These are phyloP conservation scores for Lingula anatina DNA, from an alignment of 2,888 invertebrate genomes.

Conservation along the genomic window DNA sequence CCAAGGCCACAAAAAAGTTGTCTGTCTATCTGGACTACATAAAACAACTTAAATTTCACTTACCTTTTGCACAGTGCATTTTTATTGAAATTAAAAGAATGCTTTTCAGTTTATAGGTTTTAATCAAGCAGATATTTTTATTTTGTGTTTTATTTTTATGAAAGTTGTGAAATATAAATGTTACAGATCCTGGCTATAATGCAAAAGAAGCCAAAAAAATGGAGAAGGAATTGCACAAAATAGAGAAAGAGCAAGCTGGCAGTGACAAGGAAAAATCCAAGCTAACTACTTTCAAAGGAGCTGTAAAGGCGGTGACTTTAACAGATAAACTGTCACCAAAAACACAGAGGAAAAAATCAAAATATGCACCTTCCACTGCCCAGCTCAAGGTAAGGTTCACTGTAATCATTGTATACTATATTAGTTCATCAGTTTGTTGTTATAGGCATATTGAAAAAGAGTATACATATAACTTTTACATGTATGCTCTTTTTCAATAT, in stretches of 20 bases:
- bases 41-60: no score
- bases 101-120: no score
- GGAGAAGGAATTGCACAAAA: constrained; percentile 53
- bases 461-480: not conserved
- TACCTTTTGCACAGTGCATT: no score
- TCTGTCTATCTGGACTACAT: no score
- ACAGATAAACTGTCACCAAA: constrained; percentile 66
- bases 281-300: constrained; percentile 54
- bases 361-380: constrained; percentile 54
- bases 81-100: no score
- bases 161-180: no score
- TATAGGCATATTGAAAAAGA: not conserved
- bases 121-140: no score
- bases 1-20: no score
- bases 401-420: no score
- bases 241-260: constrained; percentile 44
- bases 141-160: no score
- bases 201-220: constrained; percentile 65
- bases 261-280: constrained; percentile 22
- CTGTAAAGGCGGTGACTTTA: constrained; percentile 59
- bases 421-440: no score
- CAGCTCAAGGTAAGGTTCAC: constrained; percentile 62
- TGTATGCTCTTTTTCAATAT: not conserved
- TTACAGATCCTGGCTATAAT: constrained; percentile 47
- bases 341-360: constrained; percentile 54